Evolutionary conservation across 2,888 invertebrate genomes (phyloP).

Genomic region (Apodemia mormo): DNA sequence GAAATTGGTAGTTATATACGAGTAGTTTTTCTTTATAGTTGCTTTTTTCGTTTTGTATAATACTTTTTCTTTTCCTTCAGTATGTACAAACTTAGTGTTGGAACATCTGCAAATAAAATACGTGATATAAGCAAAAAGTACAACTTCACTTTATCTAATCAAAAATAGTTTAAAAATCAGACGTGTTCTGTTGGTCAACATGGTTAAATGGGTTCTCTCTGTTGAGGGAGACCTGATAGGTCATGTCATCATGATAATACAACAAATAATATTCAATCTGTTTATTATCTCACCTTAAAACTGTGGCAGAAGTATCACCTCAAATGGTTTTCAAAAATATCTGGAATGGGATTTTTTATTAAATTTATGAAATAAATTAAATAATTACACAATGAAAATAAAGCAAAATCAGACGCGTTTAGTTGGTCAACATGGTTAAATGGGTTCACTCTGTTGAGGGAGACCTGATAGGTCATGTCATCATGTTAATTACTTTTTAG

Average conservation of each 20-base stretch:
- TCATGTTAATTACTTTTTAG: conserved; percentile 42
- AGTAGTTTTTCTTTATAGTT: no score
- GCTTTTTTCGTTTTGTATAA: no score
- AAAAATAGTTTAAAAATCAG: conserved; percentile 30
- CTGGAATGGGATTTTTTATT: not conserved
- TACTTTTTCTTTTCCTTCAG: no score
- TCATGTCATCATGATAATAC: conserved; percentile 58
- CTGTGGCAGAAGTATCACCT: no score
- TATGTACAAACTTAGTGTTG: no score
- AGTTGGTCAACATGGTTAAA: conserved; percentile 52
- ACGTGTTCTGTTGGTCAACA: conserved; percentile 45
- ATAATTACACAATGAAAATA: not conserved
- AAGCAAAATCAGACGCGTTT: conserved; percentile 34
- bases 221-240: conserved; percentile 76
- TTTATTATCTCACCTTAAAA: no score
- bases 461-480: conserved; percentile 69
- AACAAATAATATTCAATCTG: no score
- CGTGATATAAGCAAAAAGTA: no score
- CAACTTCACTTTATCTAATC: no score
- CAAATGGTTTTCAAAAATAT: conserved; percentile 51
- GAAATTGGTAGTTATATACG: no score
- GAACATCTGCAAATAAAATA: no score
- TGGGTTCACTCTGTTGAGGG: conserved; percentile 78
- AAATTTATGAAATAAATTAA: not conserved
- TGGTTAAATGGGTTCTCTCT: conserved; percentile 70